These are phyloP conservation scores for Acipenser oxyrinchus DNA, from an alignment of 2,797 vertebrate genomes.

Conservation along the genomic window DNA sequence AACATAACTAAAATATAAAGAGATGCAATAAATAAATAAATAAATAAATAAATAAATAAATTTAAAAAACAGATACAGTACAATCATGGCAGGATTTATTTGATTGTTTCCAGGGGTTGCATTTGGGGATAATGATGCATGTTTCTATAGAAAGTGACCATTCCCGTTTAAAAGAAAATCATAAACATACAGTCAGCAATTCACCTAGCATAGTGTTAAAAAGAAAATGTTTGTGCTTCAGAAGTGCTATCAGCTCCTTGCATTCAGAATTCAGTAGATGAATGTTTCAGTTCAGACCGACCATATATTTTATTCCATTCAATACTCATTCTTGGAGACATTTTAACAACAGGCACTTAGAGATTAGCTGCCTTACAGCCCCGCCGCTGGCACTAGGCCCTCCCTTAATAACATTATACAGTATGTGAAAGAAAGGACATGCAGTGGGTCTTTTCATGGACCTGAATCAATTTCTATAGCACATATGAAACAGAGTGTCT, in stretches of 20 bases:
- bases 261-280: slow-evolving; percentile 23
- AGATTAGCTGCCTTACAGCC: slow-evolving; percentile 39
- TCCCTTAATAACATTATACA: not conserved
- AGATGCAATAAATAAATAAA: too few species aligned
- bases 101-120: not conserved
- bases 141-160: not conserved
- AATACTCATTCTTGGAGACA: slow-evolving; percentile 31
- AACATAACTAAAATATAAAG: too few species aligned
- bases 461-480: slow-evolving; percentile 6
- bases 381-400: slow-evolving; percentile 24
- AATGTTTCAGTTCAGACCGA: slow-evolving; percentile 19
- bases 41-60: too few species aligned
- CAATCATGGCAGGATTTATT: not conserved
- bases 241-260: slow-evolving; percentile 8
- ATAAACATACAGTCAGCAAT: not conserved
- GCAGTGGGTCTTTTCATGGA: slow-evolving; percentile 23
- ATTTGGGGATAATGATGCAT: not conserved
- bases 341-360: slow-evolving; percentile 39
- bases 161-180: not conserved
- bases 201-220: not conserved
- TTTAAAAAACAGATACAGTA: not conserved
- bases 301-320: slow-evolving; percentile 31
- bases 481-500: not conserved
- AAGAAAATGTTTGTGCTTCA: slow-evolving; percentile 2
- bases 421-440: not conserved